Base-by-base conservation (phyloP, 2,113 vertebrate species). In the Myrmophylax atrothorax region DNA sequence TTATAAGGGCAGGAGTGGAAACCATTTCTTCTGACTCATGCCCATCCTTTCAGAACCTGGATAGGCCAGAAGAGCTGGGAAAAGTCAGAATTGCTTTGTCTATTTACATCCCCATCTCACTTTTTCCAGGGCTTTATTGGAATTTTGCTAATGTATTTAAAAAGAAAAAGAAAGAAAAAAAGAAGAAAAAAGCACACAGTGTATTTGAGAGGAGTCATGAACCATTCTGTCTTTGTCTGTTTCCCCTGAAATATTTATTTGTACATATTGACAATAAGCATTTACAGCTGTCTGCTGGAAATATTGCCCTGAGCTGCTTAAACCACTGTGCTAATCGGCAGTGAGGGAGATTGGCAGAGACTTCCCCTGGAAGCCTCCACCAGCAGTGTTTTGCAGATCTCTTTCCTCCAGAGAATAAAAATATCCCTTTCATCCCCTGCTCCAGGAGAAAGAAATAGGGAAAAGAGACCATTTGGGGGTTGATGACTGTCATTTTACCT, bases 261-360 rank as follows among this genome's bases (percentile, higher is more conserved):
- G 93, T 76, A 93, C 94, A 96, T 96, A 94, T 94, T 96, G 94
- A 97, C 95, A 96, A 86, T 62, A 77, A 97, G 82, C 80, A 91
- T 96, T 96, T 95, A 90, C 82, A 95, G 82, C 91, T 3, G 11
- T 84, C 85, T 88, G 75, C 84, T 79, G 77, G 88, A 95, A 84
- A 89, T 91, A 93, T 76, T 91, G 82, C 74, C 75, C 68, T 73
- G 86, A 91, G 84, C 77, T 91, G 75, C 82, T 91, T 95, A 95
- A 91, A 81, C 46, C 72, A n/a, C 87, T 82, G 60, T 66, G 38
- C 79, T 94, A 92, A 94, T 93, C 8, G 2, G 53, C 81, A 50
- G 40, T 38, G 77, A 93, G 68, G 77, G 49, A 69, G 66, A 69
- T 37, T n/a, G 79, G 82, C 82, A 95, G 91, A 89, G 50, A 56